Evolutionary conservation across 1,140 invertebrate genomes (phyloP), one percentile per base, ranked within the genome.

Genomic region (Hestina assimilis): DNA sequence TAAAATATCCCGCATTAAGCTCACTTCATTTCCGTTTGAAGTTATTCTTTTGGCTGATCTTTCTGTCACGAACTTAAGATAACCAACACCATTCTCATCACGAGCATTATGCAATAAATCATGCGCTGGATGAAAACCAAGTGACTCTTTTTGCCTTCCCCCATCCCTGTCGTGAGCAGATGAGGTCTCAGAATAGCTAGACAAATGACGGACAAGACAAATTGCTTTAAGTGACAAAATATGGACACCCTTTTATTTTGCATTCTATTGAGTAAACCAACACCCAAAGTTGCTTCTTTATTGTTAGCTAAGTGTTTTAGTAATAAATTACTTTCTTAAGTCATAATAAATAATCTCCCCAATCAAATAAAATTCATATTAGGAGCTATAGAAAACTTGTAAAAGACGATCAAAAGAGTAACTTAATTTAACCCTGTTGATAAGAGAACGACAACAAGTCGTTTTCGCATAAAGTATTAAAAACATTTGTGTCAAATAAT

Each of bases 121-220:
- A 59, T 59, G 17, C 21, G 47, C 20, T 45, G 21, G 51, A 56
- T 59, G 56, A 59, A 51, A 56, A 50, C 21, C 40, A 38, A 48
- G 41, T 59, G 51, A 15, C 41, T 63, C 60, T 72, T 72, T 70
- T 73, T 73, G 58, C 40, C 21, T 60, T n/a, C n/a, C 63, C 61
- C 43, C 54, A 33, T 20, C 53, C 20, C 64, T 73, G 71, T 76
- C 64, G 54, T 41, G 11, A 35, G 48, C 73, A 76, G 66, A 73
- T 65, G 64, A 72, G 66, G 29, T 60, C 67, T 63, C 68, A 64
- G 59, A 68, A 72, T 72, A 63, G 50, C 66, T 52, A 69, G 64
- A 73, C 68, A 71, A 73, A 76, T 71, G 70, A 76, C 65, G 47
- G 52, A 61, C 60, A 41, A 67, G 68, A 72, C 63, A 76, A 74